A percentile compares a stretch with the other conserved stretches of the same genome.
These are phyloP conservation scores for Poeciliopsis turneri DNA, from an alignment of 2,797 vertebrate genomes.

Conservation along the genomic window DNA sequence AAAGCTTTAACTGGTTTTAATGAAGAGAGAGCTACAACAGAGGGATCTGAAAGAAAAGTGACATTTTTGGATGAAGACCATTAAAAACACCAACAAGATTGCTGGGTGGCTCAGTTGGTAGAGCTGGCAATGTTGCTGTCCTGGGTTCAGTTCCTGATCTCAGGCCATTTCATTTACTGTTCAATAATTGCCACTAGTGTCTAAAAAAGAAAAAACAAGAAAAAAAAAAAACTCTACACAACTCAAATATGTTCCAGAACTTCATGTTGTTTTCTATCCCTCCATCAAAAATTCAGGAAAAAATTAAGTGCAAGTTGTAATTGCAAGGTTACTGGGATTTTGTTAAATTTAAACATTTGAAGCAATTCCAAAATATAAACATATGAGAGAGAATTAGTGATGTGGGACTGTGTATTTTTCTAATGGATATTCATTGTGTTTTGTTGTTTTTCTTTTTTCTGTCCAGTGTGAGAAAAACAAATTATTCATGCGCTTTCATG, in stretches of 20 bases:
- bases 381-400: not conserved
- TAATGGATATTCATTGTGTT: not conserved
- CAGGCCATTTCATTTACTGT: too few species aligned
- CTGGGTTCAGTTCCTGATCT: too few species aligned
- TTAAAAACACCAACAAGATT: not conserved
- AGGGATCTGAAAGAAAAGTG: slow-evolving; percentile 3
- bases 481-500: not conserved
- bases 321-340: not conserved
- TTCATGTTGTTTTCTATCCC: not conserved
- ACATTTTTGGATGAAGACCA: not conserved
- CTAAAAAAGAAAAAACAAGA: not conserved
- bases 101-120: too few species aligned
- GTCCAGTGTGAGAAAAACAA: not conserved
- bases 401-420: too few species aligned
- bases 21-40: slow-evolving; percentile 27
- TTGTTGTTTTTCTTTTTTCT: not conserved
- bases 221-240: too few species aligned
- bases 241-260: not conserved
- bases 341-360: not conserved
- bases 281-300: not conserved
- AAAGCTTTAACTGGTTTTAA: slow-evolving; percentile 31
- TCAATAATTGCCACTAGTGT: too few species aligned
- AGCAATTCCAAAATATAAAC: not conserved
- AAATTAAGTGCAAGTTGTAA: not conserved
- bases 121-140: too few species aligned